A percentile compares a stretch with the other conserved stretches of the same genome.
These are phyloP conservation scores for Panurus biarmicus DNA, from an alignment of 2,113 vertebrate species.

Conservation along the genomic window DNA sequence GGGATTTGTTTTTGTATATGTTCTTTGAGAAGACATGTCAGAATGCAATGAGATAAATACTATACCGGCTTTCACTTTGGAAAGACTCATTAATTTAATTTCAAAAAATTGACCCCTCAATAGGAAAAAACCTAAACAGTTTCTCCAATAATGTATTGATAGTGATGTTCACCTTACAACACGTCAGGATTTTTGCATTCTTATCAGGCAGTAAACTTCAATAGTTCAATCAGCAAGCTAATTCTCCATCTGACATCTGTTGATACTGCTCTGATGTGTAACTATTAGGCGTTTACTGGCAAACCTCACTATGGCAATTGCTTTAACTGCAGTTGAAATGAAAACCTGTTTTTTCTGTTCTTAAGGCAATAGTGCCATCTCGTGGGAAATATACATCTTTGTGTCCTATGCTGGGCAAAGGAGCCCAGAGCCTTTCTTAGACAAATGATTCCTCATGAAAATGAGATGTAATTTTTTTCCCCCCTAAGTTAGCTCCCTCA, in stretches of 20 bases:
- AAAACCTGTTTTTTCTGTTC: neutral
- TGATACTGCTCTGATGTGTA: neutral
- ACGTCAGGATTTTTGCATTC: neutral
- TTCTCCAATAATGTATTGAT: neutral
- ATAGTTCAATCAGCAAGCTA: neutral
- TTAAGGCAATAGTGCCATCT: constrained; percentile 68
- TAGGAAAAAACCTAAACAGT: neutral
- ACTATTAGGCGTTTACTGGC: neutral
- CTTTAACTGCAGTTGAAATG: neutral
- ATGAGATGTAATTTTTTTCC: neutral
- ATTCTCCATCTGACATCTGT: neutral
- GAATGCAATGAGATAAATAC: neutral
- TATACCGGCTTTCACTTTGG: neutral
- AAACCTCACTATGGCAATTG: neutral
- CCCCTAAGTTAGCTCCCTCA: rapidly evolving
- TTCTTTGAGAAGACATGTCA: neutral
- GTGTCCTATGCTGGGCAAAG: rapidly evolving
- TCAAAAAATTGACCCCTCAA: neutral
- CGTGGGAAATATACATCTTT: neutral
- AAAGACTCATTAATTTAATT: neutral
- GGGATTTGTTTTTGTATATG: no score
- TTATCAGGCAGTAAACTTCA: neutral
- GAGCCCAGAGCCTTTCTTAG: neutral
- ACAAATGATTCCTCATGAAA: neutral
- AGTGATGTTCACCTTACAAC: neutral